Conservation (phyloP, 2,888 invertebrate genomes). For the Nebria brevicollis region DNA sequence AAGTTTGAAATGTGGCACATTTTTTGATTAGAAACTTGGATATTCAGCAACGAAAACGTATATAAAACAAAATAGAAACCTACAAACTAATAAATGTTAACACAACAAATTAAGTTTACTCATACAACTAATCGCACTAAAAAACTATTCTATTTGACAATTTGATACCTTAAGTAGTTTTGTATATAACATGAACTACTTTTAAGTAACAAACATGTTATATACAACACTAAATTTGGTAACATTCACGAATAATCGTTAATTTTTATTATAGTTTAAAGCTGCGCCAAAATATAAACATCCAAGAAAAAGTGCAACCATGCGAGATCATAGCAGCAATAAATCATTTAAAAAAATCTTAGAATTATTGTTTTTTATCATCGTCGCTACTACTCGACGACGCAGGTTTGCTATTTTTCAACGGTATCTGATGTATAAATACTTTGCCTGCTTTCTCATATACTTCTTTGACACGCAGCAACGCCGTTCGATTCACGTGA, state of each 20-base stretch:
- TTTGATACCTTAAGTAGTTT: not conserved
- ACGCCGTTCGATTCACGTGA: constrained; percentile 69
- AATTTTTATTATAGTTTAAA: not conserved
- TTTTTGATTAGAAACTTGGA: not conserved
- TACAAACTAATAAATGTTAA: not conserved
- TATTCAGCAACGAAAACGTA: not conserved
- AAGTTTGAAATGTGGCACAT: not conserved
- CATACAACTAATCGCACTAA: not conserved
- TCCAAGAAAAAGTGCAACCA: not conserved
- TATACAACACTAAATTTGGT: not conserved
- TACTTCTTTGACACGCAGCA: constrained; percentile 68
- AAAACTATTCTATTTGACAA: not conserved
- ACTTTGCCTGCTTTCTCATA: constrained; percentile 67
- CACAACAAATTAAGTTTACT: not conserved
- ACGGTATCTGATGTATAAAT: constrained; percentile 69
- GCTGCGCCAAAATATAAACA: not conserved
- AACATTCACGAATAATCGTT: not conserved
- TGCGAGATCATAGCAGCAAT: not conserved
- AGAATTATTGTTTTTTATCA: constrained; percentile 38
- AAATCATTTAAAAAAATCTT: constrained; percentile 32
- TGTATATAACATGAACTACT: not conserved
- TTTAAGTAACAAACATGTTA: not conserved
- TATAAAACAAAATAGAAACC: not conserved
- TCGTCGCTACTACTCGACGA: constrained; percentile 54
- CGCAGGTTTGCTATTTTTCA: constrained; percentile 55